Evolutionary conservation across 2,888 invertebrate genomes (phyloP).

Genomic region (Bimastos eiseni): DNA sequence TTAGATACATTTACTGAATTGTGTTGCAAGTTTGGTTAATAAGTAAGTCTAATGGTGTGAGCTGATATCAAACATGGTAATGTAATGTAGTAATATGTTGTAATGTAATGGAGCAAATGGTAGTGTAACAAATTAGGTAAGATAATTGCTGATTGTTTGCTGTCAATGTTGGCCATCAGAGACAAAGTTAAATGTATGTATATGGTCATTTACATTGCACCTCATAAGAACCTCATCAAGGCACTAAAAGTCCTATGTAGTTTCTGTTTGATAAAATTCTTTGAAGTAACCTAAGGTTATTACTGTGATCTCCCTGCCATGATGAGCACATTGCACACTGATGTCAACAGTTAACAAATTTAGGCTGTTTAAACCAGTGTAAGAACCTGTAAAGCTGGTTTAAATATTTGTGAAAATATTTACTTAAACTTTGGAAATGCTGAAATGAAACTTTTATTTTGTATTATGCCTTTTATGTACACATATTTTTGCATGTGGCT

Average conservation of each 20-base stretch:
- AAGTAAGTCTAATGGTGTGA: too few relatives aligned
- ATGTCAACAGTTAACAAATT: too few relatives aligned
- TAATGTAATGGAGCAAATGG: too few relatives aligned
- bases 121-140: neutral
- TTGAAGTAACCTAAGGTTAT: neutral
- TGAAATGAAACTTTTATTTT: neutral
- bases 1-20: slow-evolving; percentile 24
- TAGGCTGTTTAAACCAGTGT: too few relatives aligned
- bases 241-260: too few relatives aligned
- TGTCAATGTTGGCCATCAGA: neutral
- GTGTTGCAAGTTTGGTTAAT: too few relatives aligned
- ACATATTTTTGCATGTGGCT: too few relatives aligned
- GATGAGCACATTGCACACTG: neutral
- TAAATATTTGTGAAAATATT: neutral
- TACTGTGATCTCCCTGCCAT: neutral
- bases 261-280: neutral
- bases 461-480: neutral
- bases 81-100: neutral
- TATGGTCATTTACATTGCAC: too few relatives aligned
- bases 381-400: neutral
- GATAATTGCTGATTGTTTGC: neutral
- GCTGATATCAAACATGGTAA: neutral
- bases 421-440: neutral
- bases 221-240: too few relatives aligned
- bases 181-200: neutral